Evolutionary conservation across 2,113 vertebrate species (phyloP).

Genomic region (Cyanoramphus novaezelandiae): DNA sequence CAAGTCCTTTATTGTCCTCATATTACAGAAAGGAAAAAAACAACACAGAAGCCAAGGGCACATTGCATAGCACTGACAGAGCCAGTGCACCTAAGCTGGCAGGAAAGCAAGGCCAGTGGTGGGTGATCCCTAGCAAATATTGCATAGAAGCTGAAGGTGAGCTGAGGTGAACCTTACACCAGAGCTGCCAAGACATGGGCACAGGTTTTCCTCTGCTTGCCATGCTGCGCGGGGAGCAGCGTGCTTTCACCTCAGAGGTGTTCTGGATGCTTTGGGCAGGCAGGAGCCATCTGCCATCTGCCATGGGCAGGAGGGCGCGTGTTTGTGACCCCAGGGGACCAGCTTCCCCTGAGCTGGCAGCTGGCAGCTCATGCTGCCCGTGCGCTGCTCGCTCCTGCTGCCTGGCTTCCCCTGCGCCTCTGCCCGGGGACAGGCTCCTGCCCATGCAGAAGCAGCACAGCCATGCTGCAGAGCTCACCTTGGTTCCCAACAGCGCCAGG

Average conservation of each 20-base stretch:
- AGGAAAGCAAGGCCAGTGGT: background rate
- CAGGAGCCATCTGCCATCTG: background rate
- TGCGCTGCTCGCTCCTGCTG: rapidly evolving
- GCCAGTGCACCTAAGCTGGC: background rate
- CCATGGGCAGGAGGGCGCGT: background rate
- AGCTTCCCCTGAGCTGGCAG: background rate
- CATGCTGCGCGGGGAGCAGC: background rate
- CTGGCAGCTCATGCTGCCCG: background rate
- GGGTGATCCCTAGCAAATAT: background rate
- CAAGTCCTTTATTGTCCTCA: rapidly evolving
- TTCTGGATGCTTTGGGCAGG: background rate
- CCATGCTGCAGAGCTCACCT: background rate
- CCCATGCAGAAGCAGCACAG: background rate
- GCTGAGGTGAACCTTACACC: background rate
- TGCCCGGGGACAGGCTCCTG: rapidly evolving
- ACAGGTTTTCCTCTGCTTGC: background rate
- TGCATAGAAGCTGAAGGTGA: background rate
- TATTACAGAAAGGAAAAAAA: background rate
- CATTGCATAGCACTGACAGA: background rate
- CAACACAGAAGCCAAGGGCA: background rate
- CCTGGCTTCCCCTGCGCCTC: rapidly evolving
- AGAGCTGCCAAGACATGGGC: background rate
- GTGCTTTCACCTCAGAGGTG: background rate
- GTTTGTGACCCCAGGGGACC: rapidly evolving
- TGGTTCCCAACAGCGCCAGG: background rate